phyloP scores from a whole-genome alignment of 2,888 invertebrate species.

The Drosophila infuscata region DNA sequence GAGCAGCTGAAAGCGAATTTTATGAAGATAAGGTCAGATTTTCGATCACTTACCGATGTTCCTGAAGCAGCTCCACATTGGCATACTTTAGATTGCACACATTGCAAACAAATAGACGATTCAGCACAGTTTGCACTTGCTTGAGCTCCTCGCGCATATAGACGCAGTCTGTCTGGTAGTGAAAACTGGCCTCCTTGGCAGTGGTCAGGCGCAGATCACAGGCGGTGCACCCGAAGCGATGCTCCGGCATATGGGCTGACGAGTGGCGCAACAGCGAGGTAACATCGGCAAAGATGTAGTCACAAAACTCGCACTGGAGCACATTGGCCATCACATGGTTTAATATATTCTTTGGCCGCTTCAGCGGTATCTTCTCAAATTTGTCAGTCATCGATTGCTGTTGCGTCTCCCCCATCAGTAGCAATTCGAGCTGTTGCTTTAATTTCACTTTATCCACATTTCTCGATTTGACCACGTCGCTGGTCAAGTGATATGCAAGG shows the following conservation, averaged over 20 bases:
- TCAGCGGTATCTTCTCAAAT: constrained; percentile 46
- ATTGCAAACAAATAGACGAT: constrained; percentile 83
- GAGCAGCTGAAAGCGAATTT: neutral
- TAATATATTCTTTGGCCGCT: constrained; percentile 26
- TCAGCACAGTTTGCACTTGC: constrained; percentile 63
- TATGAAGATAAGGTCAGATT: neutral
- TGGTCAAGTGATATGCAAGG: constrained; percentile 56
- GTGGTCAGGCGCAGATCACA: constrained; percentile 85
- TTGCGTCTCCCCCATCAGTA: constrained; percentile 27
- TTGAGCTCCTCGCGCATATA: constrained; percentile 81
- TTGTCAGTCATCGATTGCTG: constrained; percentile 8
- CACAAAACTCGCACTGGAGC: constrained; percentile 88
- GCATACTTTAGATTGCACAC: constrained; percentile 83
- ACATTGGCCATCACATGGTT: constrained; percentile 82
- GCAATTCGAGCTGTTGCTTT: constrained; percentile 20
- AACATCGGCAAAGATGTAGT: constrained; percentile 86
- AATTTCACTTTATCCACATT: constrained; percentile 6
- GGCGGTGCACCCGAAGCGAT: constrained; percentile 83
- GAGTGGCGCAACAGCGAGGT: constrained; percentile 84
- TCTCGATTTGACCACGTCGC: neutral
- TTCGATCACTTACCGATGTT: constrained; percentile 80
- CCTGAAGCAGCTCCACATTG: constrained; percentile 82
- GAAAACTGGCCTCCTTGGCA: constrained; percentile 86
- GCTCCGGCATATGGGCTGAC: constrained; percentile 78
- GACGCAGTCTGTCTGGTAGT: constrained; percentile 86